phyloP scores from a whole-genome alignment of 2,888 invertebrate species.

The Tetropium fuscum region DNA sequence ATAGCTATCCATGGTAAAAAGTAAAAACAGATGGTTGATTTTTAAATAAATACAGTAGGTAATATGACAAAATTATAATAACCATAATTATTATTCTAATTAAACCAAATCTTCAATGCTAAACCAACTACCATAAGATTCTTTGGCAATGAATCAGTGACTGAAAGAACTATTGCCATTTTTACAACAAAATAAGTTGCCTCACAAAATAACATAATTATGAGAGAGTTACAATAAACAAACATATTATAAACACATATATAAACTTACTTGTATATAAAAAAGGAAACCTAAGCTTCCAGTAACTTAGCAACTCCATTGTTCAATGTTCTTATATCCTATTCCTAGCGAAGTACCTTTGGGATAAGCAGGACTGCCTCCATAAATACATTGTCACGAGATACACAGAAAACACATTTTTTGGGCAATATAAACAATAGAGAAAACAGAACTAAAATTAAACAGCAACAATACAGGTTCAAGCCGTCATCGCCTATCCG shows the following conservation, averaged over 20 bases:
- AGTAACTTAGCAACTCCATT: constrained; percentile 26
- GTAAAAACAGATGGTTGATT: no score
- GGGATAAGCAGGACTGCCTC: background rate
- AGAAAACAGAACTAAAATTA: constrained; percentile 12
- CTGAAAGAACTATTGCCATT: no score
- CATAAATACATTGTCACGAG: background rate
- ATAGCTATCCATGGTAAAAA: no score
- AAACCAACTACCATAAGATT: no score
- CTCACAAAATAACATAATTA: no score
- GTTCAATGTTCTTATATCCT: constrained; percentile 13
- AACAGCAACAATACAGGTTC: constrained; percentile 10
- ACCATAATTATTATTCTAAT: no score
- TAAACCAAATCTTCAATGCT: no score
- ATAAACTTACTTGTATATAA: constrained; percentile 21
- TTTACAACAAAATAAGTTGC: no score
- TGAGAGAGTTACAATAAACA: background rate
- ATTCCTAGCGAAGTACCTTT: background rate
- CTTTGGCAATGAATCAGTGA: constrained; percentile 9
- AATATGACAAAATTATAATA: background rate
- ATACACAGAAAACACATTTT: constrained; percentile 15
- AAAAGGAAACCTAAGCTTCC: constrained; percentile 16
- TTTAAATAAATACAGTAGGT: no score
- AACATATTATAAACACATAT: background rate
- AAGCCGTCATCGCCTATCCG: constrained; percentile 24
- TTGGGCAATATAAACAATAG: constrained; percentile 6